Conservation (phyloP, 2,113 vertebrate species). For the Galemys pyrenaicus region DNA sequence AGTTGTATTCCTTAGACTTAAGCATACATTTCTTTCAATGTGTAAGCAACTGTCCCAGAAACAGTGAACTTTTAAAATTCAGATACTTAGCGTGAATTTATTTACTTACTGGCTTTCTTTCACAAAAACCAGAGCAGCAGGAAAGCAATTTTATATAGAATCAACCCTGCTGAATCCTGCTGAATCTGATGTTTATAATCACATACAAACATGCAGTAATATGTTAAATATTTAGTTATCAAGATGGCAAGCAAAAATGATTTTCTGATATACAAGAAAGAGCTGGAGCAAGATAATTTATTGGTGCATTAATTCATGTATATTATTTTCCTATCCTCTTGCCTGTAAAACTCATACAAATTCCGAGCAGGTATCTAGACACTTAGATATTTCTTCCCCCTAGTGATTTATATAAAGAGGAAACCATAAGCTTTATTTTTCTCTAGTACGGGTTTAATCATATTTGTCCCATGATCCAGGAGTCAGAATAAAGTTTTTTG, state of each 20-base stretch:
- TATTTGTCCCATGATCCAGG: background rate
- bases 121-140: slow-evolving; percentile 43
- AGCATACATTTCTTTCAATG: background rate
- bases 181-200: slow-evolving; percentile 50
- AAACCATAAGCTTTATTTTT: slow-evolving; percentile 10
- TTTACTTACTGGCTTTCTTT: slow-evolving; percentile 48
- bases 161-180: background rate
- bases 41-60: background rate
- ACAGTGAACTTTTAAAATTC: slow-evolving; percentile 18
- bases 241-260: background rate
- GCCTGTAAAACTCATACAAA: slow-evolving; percentile 10
- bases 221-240: slow-evolving; percentile 43
- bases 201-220: slow-evolving; percentile 36
- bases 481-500: background rate
- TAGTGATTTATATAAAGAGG: background rate
- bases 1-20: background rate
- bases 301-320: slow-evolving; percentile 20
- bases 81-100: slow-evolving; percentile 1
- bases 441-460: background rate
- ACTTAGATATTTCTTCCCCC: background rate
- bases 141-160: slow-evolving; percentile 29
- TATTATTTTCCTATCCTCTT: slow-evolving; percentile 33
- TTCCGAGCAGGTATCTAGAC: background rate
- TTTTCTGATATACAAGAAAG: slow-evolving; percentile 10
- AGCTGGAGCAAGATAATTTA: background rate